phyloP scores from a whole-genome alignment of 2,113 vertebrate species.

The Octodon degus region DNA sequence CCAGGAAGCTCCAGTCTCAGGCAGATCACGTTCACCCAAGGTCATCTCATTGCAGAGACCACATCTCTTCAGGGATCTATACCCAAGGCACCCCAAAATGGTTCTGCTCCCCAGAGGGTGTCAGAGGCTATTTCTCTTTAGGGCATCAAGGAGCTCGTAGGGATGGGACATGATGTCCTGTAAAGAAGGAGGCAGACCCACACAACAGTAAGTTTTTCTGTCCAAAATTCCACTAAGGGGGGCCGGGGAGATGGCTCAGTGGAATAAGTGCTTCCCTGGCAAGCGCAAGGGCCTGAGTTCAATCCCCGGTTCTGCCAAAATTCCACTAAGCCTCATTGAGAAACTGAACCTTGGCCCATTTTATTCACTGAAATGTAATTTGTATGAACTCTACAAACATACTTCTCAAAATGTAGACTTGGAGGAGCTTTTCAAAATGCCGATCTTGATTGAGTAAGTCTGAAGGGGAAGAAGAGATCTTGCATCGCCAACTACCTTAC shows the following conservation, averaged over 20 bases:
- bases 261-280: no score
- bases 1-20: background rate
- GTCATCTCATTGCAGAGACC: background rate
- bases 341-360: background rate
- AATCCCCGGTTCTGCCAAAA: no score
- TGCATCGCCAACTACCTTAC: background rate
- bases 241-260: no score
- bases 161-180: background rate
- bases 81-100: background rate
- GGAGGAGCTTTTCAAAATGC: background rate
- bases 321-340: background rate
- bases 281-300: no score
- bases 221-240: background rate
- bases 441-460: background rate
- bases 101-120: background rate
- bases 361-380: background rate
- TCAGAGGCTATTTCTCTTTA: background rate
- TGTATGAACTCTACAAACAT: background rate
- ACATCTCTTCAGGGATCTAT: background rate
- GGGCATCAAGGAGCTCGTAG: background rate
- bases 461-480: background rate
- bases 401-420: background rate
- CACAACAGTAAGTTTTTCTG: background rate
- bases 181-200: background rate
- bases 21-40: background rate